Base-by-base conservation (phyloP, 2,888 invertebrate genomes). In the Liopterus haemorrhoidalis region DNA sequence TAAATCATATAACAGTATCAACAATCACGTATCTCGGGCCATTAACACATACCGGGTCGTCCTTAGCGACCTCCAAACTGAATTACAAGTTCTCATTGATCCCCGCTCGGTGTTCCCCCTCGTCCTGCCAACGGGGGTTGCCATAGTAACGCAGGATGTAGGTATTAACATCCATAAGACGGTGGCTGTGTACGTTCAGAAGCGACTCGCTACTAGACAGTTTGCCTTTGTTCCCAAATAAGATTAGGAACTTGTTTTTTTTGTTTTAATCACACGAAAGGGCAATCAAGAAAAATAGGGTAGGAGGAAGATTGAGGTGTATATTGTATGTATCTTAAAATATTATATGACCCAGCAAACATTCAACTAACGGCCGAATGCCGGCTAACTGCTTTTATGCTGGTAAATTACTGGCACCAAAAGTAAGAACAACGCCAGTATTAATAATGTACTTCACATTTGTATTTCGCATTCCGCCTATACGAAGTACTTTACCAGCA, bases 111-210 rank as follows among this genome's bases (percentile, higher is more conserved):
- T 18, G 22, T 32, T 15, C n/a, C n/a, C 14, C 31, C 32, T 31
- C 27, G 19, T 11, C 25, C 41, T 35, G 35, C 41, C 35, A 42
- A 42, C 33, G 35, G 33, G 36, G 42, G 42, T 42, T 42, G 42
- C 42, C 42, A 42, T 42, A 36, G 36, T 36, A 42, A 42, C 36
- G 36, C 42, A 35, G 42, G 42, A 42, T 42, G 42, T 42, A 42
- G 36, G 41, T 41, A 41, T 41, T 41, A 41, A 8, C 22, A 18
- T 12, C 15, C n/a, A n/a, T n/a, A n/a, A n/a, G n/a, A n/a, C n/a
- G n/a, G n/a, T n/a, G n/a, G n/a, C n/a, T n/a, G n/a, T n/a, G n/a
- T n/a, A n/a, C n/a, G n/a, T n/a, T n/a, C n/a, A n/a, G n/a, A n/a
- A n/a, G 6, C 24, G 24, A 22, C 24, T 22, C 24, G 24, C 6